phyloP scores from a whole-genome alignment of 2,797 vertebrate species.

The Psittacula echo region DNA sequence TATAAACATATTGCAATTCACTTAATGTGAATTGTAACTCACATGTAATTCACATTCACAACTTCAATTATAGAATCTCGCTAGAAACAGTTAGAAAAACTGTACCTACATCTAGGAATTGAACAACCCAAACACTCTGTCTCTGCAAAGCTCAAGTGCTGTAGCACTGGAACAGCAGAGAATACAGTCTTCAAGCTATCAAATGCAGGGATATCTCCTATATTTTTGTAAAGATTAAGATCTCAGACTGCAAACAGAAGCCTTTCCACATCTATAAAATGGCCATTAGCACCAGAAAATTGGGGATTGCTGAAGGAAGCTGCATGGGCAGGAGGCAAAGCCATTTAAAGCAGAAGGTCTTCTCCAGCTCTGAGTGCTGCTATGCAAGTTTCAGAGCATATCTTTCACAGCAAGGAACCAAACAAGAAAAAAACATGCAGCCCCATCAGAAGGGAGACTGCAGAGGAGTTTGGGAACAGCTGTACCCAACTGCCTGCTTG shows the following conservation, averaged over 20 bases:
- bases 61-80: not conserved
- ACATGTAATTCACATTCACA: not conserved
- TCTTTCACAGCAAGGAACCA: not conserved
- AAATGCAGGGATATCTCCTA: not conserved
- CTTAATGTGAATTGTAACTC: not conserved
- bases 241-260: not conserved
- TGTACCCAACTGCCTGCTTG: not conserved
- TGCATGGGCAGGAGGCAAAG: not conserved
- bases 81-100: not conserved
- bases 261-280: not conserved
- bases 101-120: not conserved
- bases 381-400: accelerated
- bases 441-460: not conserved
- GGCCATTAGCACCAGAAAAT: not conserved
- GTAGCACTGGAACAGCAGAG: not conserved
- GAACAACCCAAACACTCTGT: not conserved
- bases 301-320: not conserved
- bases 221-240: not conserved
- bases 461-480: accelerated
- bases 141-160: not conserved
- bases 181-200: not conserved
- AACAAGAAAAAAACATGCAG: not conserved
- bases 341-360: not conserved
- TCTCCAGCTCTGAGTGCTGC: not conserved
- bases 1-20: not conserved